phyloP scores from a whole-genome alignment of 1,140 invertebrate species.

The Heliconius himera region DNA sequence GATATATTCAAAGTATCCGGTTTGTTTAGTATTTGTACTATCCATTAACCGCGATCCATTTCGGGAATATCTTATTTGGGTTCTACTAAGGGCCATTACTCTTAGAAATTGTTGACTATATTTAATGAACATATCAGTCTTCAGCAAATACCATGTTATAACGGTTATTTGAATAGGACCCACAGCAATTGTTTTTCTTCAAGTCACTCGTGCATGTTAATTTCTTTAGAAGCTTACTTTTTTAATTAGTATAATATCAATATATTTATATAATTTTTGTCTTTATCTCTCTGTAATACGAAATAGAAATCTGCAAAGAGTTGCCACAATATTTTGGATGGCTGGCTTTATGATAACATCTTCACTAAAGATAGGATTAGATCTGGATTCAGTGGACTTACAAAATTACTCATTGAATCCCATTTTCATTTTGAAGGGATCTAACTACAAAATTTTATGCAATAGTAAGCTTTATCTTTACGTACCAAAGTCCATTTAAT shows the following conservation, averaged over 20 bases:
- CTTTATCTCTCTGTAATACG: background rate
- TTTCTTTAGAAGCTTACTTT: background rate
- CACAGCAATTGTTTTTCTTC: background rate
- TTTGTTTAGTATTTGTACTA: conserved; percentile 42
- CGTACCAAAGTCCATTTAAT: conserved; percentile 12
- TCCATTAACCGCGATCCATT: conserved; percentile 37
- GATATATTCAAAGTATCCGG: conserved; percentile 35
- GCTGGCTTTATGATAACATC: conserved; percentile 19
- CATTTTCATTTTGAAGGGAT: conserved; percentile 17
- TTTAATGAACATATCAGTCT: conserved; percentile 26
- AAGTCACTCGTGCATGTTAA: background rate
- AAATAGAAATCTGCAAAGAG: background rate
- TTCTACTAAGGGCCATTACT: conserved; percentile 36
- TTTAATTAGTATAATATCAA: background rate
- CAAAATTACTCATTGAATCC: conserved; percentile 23
- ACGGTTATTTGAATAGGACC: background rate
- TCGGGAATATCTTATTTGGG: conserved; percentile 29
- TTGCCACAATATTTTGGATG: background rate
- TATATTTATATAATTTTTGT: background rate
- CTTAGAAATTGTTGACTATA: conserved; percentile 33
- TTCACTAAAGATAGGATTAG: conserved; percentile 19
- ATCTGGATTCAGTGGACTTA: conserved; percentile 18
- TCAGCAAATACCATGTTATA: background rate
- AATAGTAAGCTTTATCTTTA: conserved; percentile 23
- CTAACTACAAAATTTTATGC: conserved; percentile 8